These are phyloP conservation scores for Plutella xylostella DNA, from an alignment of 2,888 invertebrate genomes.

Conservation along the genomic window DNA sequence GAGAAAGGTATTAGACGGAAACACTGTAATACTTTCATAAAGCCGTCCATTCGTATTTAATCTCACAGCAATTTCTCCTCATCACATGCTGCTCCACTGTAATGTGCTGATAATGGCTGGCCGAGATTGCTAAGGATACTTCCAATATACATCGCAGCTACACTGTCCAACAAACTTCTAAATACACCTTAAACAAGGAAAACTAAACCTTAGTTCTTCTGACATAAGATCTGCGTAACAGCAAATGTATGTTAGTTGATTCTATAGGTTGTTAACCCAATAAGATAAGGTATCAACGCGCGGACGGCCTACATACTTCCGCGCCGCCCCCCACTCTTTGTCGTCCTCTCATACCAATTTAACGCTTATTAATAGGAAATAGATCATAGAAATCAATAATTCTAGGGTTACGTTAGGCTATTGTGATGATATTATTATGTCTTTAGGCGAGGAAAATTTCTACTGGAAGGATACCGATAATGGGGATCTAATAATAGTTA, in stretches of 20 bases:
- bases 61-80: background rate
- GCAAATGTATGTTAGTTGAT: slow-evolving; percentile 5
- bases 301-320: slow-evolving; percentile 64
- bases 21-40: too few species aligned
- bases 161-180: background rate
- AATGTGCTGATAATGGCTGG: background rate
- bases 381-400: too few species aligned
- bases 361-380: too few species aligned
- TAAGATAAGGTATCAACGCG: slow-evolving; percentile 59
- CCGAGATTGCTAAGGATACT: slow-evolving; percentile 10
- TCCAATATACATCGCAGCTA: background rate
- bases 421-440: too few species aligned
- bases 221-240: background rate
- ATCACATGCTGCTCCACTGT: background rate
- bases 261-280: slow-evolving; percentile 63
- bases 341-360: too few species aligned
- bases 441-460: too few species aligned
- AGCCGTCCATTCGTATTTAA: too few species aligned
- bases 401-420: too few species aligned
- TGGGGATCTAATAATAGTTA: too few species aligned
- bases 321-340: slow-evolving; percentile 18
- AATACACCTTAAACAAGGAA: background rate
- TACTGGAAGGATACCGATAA: too few species aligned
- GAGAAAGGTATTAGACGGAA: too few species aligned
- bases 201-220: too few species aligned